A percentile compares a stretch with the other conserved stretches of the same genome.
phyloP scores from a whole-genome alignment of 2,888 invertebrate species.

The Helleia helle region DNA sequence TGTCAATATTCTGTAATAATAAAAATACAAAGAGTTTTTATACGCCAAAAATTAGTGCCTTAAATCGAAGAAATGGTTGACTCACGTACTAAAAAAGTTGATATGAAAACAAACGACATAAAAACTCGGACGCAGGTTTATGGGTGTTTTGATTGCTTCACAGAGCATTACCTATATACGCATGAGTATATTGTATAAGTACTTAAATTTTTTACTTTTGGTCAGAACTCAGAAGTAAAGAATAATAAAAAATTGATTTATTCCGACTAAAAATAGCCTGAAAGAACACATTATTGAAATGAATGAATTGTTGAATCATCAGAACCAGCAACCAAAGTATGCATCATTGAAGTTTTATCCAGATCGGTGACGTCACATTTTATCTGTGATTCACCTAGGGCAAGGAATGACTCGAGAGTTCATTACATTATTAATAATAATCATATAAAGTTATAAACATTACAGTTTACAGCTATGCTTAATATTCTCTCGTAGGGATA shows the following conservation, averaged over 20 bases:
- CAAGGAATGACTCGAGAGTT: background rate
- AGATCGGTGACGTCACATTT: background rate
- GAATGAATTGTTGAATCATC: slow-evolving; percentile 14
- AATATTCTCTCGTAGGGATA: background rate
- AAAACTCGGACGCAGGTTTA: background rate
- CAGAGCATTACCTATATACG: too few relatives aligned
- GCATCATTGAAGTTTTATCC: background rate
- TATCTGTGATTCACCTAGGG: slow-evolving; percentile 3
- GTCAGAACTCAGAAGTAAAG: too few relatives aligned
- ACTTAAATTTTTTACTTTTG: too few relatives aligned
- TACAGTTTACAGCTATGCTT: background rate
- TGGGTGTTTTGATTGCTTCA: background rate
- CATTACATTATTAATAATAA: too few relatives aligned
- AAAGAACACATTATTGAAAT: background rate
- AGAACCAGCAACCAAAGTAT: background rate
- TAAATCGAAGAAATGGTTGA: too few relatives aligned
- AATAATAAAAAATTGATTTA: background rate
- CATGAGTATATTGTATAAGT: too few relatives aligned
- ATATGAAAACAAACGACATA: background rate
- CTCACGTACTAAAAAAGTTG: too few relatives aligned
- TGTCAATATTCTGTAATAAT: too few relatives aligned
- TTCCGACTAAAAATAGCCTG: too few relatives aligned
- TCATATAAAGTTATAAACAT: slow-evolving; percentile 1
- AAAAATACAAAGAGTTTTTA: too few relatives aligned
- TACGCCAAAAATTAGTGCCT: too few relatives aligned